Conservation (phyloP, 2,113 vertebrate genomes). For the Ginglymostoma cirratum region DNA sequence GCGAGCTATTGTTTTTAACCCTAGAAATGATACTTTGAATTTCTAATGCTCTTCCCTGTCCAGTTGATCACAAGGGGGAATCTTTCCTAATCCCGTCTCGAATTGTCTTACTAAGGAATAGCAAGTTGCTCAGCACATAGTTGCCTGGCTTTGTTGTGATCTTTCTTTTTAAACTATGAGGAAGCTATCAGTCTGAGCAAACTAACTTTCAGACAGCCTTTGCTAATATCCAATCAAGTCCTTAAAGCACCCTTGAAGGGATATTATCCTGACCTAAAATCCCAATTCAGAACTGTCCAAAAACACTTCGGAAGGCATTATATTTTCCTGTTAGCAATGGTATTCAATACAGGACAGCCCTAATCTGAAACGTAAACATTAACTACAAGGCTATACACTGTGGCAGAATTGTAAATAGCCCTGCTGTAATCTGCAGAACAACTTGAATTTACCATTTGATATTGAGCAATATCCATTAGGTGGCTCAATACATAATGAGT, state of each 20-base stretch:
- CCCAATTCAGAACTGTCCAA: not conserved
- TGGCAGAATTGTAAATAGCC: not conserved
- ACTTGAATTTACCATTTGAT: not conserved
- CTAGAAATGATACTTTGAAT: not conserved
- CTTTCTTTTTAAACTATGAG: not conserved
- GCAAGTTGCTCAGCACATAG: not conserved
- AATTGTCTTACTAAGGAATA: not conserved
- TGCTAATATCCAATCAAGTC: not conserved
- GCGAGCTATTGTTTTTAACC: too few species aligned
- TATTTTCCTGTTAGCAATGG: not conserved
- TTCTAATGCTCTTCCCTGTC: not conserved
- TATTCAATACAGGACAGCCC: not conserved
- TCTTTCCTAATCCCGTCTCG: not conserved
- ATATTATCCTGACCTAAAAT: not conserved
- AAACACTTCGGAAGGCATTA: not conserved
- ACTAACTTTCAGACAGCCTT: too few species aligned
- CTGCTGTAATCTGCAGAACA: not conserved
- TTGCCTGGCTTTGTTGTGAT: not conserved
- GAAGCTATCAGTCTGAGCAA: not conserved
- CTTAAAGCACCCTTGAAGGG: not conserved
- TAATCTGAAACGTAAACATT: not conserved
- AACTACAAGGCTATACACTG: not conserved
- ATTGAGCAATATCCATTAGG: not conserved
- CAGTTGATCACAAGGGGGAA: not conserved
- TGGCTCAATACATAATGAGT: not conserved